phyloP scores from a whole-genome alignment of 2,113 vertebrate species.

The Dasypus novemcinctus region DNA sequence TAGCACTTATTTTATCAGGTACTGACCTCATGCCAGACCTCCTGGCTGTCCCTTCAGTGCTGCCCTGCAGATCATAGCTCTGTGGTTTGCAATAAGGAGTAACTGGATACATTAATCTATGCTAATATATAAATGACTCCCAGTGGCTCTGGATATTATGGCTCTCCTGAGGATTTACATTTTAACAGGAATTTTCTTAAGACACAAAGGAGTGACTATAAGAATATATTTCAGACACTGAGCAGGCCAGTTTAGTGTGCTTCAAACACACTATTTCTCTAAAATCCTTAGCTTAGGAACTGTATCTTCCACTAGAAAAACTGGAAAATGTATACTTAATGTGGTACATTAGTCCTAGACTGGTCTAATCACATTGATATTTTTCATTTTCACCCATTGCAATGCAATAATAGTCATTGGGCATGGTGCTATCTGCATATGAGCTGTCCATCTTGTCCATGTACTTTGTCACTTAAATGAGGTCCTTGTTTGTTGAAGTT shows the following conservation, averaged over 20 bases:
- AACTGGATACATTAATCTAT: conserved; percentile 43
- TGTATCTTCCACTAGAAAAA: not conserved
- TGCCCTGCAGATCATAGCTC: not conserved
- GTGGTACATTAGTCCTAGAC: not conserved
- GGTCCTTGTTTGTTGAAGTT: not conserved
- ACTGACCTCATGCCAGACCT: not conserved
- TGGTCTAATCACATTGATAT: not conserved
- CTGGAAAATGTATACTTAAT: not conserved
- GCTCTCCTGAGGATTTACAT: not conserved
- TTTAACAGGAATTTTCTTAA: conserved; percentile 44
- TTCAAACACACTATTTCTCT: not conserved
- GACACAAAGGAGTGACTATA: conserved; percentile 12
- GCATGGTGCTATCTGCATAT: not conserved
- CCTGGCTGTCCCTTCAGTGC: not conserved
- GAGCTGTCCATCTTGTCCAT: not conserved
- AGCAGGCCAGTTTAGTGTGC: not conserved
- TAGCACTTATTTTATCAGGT: not conserved
- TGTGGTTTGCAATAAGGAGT: not conserved
- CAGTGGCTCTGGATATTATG: not conserved
- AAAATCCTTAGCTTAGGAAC: not conserved
- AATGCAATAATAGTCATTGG: not conserved
- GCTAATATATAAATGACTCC: conserved; percentile 20
- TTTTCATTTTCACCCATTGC: not conserved
- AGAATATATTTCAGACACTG: not conserved
- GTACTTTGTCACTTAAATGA: not conserved